phyloP scores from a whole-genome alignment of 2,797 vertebrate species.

The Sternarchorhynchus goeldii region DNA sequence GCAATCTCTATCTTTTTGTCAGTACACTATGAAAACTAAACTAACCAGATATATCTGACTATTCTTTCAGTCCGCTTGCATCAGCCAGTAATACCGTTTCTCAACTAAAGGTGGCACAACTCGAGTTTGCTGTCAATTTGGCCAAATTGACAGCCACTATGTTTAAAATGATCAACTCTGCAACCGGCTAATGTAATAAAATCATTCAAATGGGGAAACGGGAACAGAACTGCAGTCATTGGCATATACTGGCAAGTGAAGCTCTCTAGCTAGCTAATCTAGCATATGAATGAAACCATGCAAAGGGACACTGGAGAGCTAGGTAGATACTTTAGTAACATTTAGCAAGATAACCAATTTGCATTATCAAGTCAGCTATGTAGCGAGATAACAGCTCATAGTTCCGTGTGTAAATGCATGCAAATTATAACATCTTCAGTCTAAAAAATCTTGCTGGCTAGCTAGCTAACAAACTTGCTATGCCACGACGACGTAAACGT shows the following conservation, averaged over 20 bases:
- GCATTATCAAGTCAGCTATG: too few relatives aligned
- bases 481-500: conserved; percentile 49
- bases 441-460: background rate
- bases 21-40: background rate
- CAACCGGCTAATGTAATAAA: background rate
- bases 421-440: background rate
- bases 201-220: too few relatives aligned
- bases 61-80: conserved; percentile 71
- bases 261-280: background rate
- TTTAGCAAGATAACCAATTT: background rate
- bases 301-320: background rate
- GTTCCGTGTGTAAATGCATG: background rate
- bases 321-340: background rate
- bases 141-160: background rate
- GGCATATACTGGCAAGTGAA: too few relatives aligned
- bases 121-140: conserved; percentile 1
- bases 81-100: conserved; percentile 67
- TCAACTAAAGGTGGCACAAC: conserved; percentile 55
- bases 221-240: too few relatives aligned
- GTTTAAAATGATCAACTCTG: background rate
- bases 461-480: background rate
- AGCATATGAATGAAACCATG: background rate
- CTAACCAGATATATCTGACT: background rate
- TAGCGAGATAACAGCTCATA: background rate
- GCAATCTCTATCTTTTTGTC: too few relatives aligned